These are phyloP conservation scores for Synergus umbraculus DNA, from an alignment of 2,888 invertebrate genomes.

Conservation along the genomic window DNA sequence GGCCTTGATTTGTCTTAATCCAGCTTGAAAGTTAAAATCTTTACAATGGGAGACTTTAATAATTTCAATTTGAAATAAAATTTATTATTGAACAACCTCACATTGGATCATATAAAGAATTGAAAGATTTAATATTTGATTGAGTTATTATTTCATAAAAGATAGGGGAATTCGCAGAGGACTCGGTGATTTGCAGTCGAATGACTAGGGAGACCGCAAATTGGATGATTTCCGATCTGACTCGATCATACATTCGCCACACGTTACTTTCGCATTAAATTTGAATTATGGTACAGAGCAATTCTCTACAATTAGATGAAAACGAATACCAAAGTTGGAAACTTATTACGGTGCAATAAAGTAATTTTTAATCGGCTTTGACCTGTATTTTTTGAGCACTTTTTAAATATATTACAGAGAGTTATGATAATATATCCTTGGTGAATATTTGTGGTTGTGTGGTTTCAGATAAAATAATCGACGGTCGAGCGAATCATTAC, in stretches of 20 bases:
- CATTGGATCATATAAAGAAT: too few relatives aligned
- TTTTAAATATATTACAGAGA: neutral
- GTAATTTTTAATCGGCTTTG: neutral
- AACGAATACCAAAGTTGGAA: neutral
- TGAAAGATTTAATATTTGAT: slow-evolving; percentile 12
- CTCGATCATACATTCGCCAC: slow-evolving; percentile 25
- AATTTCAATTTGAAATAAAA: neutral
- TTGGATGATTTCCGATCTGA: slow-evolving; percentile 29
- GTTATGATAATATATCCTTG: neutral
- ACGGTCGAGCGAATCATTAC: slow-evolving; percentile 14
- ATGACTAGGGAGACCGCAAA: slow-evolving; percentile 12
- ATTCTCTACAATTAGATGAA: slow-evolving; percentile 1
- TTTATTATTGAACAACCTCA: neutral
- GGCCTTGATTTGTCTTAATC: too few relatives aligned
- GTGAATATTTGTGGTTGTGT: neutral
- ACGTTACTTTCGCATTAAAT: slow-evolving; percentile 28
- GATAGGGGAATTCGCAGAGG: neutral
- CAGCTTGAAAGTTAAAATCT: too few relatives aligned
- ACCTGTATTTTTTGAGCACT: slow-evolving; percentile 22
- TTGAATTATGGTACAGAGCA: neutral
- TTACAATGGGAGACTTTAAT: too few relatives aligned
- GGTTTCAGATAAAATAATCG: slow-evolving; percentile 6
- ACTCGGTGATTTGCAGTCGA: neutral
- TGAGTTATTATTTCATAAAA: slow-evolving; percentile 1
- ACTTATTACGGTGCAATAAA: slow-evolving; percentile 8